Percentiles rank a stretch among this genome's conserved stretches.
These are phyloP conservation scores for Drosophila subquinaria DNA, from an alignment of 2,888 invertebrate genomes.

Conservation along the genomic window DNA sequence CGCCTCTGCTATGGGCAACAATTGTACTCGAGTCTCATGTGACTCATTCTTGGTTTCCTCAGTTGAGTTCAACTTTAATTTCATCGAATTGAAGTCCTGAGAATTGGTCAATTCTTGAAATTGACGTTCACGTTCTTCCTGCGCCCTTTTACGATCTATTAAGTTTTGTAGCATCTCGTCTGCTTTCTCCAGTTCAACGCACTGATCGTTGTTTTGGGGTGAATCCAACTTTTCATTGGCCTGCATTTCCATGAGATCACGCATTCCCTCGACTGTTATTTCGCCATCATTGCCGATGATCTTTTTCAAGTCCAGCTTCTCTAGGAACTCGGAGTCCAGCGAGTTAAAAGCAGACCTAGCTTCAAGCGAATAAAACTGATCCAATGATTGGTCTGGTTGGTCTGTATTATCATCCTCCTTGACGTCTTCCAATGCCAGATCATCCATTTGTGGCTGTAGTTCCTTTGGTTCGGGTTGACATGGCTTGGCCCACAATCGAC, in stretches of 20 bases:
- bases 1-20: background rate
- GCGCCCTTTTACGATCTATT: conserved; percentile 60
- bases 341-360: conserved; percentile 54
- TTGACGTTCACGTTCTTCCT: conserved; percentile 59
- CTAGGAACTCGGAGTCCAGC: conserved; percentile 74
- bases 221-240: conserved; percentile 45
- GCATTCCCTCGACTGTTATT: conserved; percentile 68
- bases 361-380: conserved; percentile 71
- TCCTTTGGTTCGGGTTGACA: conserved; percentile 44
- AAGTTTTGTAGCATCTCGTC: conserved; percentile 65
- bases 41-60: background rate
- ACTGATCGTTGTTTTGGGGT: background rate
- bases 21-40: background rate
- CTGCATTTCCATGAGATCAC: conserved; percentile 73
- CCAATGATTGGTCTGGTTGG: conserved; percentile 15
- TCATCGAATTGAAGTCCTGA: background rate
- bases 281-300: conserved; percentile 59
- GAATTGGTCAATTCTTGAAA: conserved; percentile 9
- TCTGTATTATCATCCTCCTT: conserved; percentile 28
- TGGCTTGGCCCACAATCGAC: conserved; percentile 51
- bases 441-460: background rate
- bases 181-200: conserved; percentile 19
- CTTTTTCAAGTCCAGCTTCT: conserved; percentile 70
- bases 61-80: background rate
- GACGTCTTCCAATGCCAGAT: background rate